Conservation (phyloP, 2,113 vertebrate species). For the Strigops habroptila region DNA sequence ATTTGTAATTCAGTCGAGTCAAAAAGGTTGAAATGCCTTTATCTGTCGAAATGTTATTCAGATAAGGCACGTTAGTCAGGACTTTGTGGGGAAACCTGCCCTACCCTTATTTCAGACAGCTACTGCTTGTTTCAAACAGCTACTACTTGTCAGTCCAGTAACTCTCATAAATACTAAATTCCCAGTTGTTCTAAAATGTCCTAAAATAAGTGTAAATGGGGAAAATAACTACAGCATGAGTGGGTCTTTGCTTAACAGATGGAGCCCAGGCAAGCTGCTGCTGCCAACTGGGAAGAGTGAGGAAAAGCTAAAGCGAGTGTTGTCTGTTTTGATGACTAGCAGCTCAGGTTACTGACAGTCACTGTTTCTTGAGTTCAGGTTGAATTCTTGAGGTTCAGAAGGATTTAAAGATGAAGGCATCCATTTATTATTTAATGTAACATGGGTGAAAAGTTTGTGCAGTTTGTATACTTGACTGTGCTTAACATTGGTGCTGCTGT, state of each 20-base stretch:
- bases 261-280: background rate
- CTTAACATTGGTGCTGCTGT: background rate
- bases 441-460: background rate
- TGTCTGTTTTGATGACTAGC: background rate
- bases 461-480: background rate
- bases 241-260: background rate
- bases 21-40: background rate
- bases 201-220: background rate
- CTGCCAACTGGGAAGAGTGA: background rate
- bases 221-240: background rate
- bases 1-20: background rate
- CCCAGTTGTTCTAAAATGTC: background rate
- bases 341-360: background rate
- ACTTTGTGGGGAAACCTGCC: background rate
- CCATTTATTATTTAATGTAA: background rate
- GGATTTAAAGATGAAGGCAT: background rate
- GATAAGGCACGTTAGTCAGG: fast-evolving
- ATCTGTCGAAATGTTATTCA: background rate
- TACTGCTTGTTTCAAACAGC: background rate
- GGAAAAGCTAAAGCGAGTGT: background rate
- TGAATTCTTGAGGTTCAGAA: background rate
- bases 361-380: background rate
- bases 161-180: background rate
- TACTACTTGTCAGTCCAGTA: background rate
- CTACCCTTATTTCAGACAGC: background rate